Evolutionary conservation across 2,113 vertebrate genomes (phyloP).

Genomic region (Nothocercus julius): DNA sequence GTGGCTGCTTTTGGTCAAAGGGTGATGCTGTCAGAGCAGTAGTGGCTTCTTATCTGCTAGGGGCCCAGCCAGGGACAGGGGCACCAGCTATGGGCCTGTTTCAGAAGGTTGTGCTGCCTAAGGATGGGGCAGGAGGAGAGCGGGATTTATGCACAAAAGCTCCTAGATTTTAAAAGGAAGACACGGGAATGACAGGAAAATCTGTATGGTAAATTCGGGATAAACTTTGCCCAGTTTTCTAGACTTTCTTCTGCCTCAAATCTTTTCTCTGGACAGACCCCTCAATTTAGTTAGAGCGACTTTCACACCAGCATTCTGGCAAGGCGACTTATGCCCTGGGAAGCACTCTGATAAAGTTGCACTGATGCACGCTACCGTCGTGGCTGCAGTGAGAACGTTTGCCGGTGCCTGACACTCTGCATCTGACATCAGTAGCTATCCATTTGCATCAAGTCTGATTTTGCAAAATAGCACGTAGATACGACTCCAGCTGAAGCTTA

Average conservation of each 20-base stretch:
- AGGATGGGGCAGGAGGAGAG: rapidly evolving
- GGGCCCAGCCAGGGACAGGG: not conserved
- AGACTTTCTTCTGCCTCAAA: not conserved
- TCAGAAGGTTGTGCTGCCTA: rapidly evolving
- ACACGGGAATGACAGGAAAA: not conserved
- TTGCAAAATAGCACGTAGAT: not conserved
- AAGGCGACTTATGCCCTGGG: not conserved
- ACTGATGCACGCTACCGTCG: not conserved
- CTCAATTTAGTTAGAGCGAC: not conserved
- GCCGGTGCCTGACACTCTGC: not conserved
- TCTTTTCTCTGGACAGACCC: not conserved
- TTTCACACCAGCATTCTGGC: not conserved
- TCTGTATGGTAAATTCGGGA: not conserved
- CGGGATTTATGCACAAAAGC: not conserved
- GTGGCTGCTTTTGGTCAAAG: not conserved
- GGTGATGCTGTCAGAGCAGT: not conserved
- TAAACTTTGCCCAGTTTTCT: not conserved
- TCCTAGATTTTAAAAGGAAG: not conserved
- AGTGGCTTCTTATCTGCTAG: not conserved
- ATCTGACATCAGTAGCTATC: not conserved
- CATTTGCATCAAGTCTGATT: not conserved
- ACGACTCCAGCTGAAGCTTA: not conserved
- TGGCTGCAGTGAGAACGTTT: not conserved
- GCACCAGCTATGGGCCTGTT: not conserved
- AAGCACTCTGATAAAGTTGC: not conserved